phyloP scores from a whole-genome alignment of 2,113 vertebrate species.

The Petroica traversi region DNA sequence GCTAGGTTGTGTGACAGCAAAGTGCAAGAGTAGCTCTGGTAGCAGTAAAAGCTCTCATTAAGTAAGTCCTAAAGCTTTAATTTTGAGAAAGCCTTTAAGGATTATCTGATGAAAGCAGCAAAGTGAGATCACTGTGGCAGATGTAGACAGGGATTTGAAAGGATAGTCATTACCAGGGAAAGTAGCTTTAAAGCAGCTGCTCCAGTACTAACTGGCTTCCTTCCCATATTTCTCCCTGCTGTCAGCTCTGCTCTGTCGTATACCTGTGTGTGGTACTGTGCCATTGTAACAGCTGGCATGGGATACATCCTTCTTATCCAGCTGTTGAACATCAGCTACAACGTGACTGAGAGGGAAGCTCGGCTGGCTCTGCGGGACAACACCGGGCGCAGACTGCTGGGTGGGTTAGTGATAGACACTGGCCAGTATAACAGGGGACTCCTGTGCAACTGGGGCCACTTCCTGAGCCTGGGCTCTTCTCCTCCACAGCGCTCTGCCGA shows the following conservation, averaged over 20 bases:
- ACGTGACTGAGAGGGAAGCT: slow-evolving; percentile 92
- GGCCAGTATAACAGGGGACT: slow-evolving; percentile 86
- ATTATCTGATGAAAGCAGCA: slow-evolving; percentile 47
- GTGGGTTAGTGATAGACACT: slow-evolving; percentile 89
- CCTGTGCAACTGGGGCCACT: slow-evolving; percentile 88
- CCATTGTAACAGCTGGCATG: slow-evolving; percentile 87
- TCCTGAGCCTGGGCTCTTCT: slow-evolving; percentile 79
- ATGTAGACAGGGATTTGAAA: slow-evolving; percentile 60
- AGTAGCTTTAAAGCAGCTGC: slow-evolving; percentile 31
- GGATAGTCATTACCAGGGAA: slow-evolving; percentile 36
- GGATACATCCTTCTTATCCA: slow-evolving; percentile 91
- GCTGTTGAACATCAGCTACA: slow-evolving; percentile 92
- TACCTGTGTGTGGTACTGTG: slow-evolving; percentile 96
- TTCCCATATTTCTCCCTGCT: slow-evolving; percentile 37
- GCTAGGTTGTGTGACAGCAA: neutral
- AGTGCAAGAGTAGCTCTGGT: neutral
- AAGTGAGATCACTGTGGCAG: slow-evolving; percentile 33
- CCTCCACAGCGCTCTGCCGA: slow-evolving; percentile 53
- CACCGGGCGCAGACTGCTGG: slow-evolving; percentile 77
- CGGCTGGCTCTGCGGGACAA: slow-evolving; percentile 86
- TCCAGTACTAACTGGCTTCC: slow-evolving; percentile 55
- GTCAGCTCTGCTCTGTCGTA: slow-evolving; percentile 89
- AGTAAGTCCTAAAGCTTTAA: slow-evolving; percentile 41
- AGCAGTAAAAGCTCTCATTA: slow-evolving; percentile 3
- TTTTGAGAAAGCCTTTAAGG: slow-evolving; percentile 39